Evolutionary conservation across 2,888 invertebrate species (phyloP).

Genomic region (Achlya flavicornis): DNA sequence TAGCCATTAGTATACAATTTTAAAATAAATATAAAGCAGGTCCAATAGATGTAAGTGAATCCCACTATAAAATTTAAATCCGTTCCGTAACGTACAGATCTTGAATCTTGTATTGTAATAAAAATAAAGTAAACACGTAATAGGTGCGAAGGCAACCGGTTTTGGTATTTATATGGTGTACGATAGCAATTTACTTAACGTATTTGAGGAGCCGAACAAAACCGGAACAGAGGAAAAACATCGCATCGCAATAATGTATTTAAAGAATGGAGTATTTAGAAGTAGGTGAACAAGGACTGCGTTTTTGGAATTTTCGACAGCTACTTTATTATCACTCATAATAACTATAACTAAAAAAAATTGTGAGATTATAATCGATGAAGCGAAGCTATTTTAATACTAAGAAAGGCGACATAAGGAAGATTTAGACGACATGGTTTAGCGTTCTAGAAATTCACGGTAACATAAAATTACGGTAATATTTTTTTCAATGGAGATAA

Average conservation of each 20-base stretch:
- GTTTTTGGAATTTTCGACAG: background rate
- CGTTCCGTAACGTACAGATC: background rate
- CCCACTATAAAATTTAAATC: background rate
- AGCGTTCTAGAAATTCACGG: background rate
- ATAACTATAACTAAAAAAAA: too few species aligned
- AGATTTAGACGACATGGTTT: too few species aligned
- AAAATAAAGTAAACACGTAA: slow-evolving; percentile 9
- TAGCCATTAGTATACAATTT: too few species aligned
- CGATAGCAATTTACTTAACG: background rate
- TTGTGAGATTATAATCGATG: too few species aligned
- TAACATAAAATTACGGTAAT: background rate
- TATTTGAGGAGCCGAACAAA: slow-evolving; percentile 10
- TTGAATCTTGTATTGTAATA: slow-evolving; percentile 2
- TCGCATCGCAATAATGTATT: slow-evolving; percentile 1
- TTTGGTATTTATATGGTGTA: background rate
- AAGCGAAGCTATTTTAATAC: too few species aligned
- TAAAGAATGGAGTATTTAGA: background rate
- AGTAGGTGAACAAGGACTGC: background rate
- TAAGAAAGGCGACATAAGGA: too few species aligned
- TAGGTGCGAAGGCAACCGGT: background rate
- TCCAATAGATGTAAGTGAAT: too few species aligned
- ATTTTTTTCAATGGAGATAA: background rate
- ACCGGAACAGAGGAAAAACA: slow-evolving; percentile 2
- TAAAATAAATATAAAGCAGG: too few species aligned
- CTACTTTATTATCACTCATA: too few species aligned